Evolutionary conservation across 1,140 invertebrate genomes (phyloP).

Genomic region (Antheraea mylitta): DNA sequence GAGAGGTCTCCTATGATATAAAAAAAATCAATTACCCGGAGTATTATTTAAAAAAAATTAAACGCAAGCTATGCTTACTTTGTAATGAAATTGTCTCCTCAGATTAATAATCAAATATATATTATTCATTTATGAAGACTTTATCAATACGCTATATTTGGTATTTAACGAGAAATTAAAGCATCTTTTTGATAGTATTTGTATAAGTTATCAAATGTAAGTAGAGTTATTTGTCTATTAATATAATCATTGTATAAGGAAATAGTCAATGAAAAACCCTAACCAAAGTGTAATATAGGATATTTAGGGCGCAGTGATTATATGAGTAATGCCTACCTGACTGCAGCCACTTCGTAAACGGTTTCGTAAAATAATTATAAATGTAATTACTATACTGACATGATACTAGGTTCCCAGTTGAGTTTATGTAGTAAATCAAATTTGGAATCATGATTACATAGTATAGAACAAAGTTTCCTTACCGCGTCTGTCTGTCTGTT

Average conservation of each 20-base stretch:
- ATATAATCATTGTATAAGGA: background rate
- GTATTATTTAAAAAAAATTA: too few species aligned
- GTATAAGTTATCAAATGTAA: background rate
- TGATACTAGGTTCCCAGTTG: background rate
- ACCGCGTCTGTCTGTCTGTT: too few species aligned
- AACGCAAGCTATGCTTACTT: too few species aligned
- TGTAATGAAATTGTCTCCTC: too few species aligned
- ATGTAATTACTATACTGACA: background rate
- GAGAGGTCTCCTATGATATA: too few species aligned
- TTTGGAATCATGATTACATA: too few species aligned
- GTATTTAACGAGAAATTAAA: background rate
- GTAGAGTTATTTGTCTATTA: background rate
- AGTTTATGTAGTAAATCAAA: background rate
- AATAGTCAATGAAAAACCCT: background rate
- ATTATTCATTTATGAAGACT: too few species aligned
- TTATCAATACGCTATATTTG: too few species aligned
- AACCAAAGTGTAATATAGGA: background rate
- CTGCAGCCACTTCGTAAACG: background rate
- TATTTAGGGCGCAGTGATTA: slow-evolving; percentile 22
- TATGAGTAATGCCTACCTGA: slow-evolving; percentile 13
- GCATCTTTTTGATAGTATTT: background rate
- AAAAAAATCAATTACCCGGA: too few species aligned
- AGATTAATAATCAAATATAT: too few species aligned
- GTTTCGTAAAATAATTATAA: slow-evolving; percentile 1
- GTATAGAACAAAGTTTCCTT: too few species aligned